Base-by-base conservation (phyloP, 2,113 vertebrate genomes). In the Falcunculus frontatus region DNA sequence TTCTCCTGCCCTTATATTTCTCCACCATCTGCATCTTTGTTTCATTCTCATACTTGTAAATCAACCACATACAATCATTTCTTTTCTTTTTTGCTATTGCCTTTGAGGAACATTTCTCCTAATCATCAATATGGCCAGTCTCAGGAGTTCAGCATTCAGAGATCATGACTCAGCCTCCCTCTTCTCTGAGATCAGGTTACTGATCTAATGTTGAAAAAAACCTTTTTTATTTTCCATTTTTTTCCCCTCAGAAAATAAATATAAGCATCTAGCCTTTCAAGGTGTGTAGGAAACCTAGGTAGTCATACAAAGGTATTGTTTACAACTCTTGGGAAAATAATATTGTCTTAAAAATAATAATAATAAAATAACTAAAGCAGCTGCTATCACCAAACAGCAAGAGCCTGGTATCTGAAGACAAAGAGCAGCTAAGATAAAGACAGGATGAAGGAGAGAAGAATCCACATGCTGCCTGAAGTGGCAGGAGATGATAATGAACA, bases 1-100 rank as follows among this genome's bases (percentile, higher is more conserved):
- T 90, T 85, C 67, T 90, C 37, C 75, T 90, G 88, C 57, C 50
- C 70, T 88, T 89, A 21, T 68, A 78, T 64, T 93, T 93, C 37
- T 75, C 80, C n/a, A 44, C 62, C 70, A 90, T 90, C 94, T 95
- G 74, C 82, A 91, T 90, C 65, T 95, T 90, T 92, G 70, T 92
- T 94, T 93, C 46, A 53, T 85, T 87, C 53, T 83, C 20, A 6
- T 75, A 59, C 44, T 91, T 91, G 73, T 87, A 84, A 95, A 97
- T 87, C 76, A 94, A 64, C 69, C 9, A 32, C 60, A 47, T 68
- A 81, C 25, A 82, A 73, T 55, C 0, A 39, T 70, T 87, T 82
- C 9, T 82, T 77, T 85, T 83, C 13, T 62, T 49, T 69, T 60
- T 55, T 83, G 8, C 21, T 84, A 1, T 57, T 91, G 52, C 65